Evolutionary conservation across 2,888 invertebrate genomes (phyloP), one percentile per base, ranked within the genome.

Genomic region (Sesia apiformis): DNA sequence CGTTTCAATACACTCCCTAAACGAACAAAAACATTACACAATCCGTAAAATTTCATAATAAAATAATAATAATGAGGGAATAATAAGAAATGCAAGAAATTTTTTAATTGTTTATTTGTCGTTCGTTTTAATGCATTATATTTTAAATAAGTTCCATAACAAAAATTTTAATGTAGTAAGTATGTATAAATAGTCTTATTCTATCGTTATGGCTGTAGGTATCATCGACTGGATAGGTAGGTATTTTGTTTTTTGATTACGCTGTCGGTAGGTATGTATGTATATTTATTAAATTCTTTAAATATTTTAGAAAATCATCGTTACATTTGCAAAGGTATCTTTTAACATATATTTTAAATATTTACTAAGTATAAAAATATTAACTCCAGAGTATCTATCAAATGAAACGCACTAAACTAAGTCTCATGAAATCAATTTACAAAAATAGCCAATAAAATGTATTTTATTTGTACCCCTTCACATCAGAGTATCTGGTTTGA

Each of bases 111-210:
- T 88, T 87, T 86, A 87, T 85, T 87, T 86, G 79, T 87, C 79
- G 74, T 87, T 89, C 85, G 81, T 84, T 86, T 84, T 81, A 84
- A 87, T 87, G 84, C 77, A 79, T 85, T 81, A 82, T 82, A 85
- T 84, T 81, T 84, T 87, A 85, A 88, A 88, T 87, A 87, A 81
- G 84, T 84, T 84, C 70, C 77, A 84, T 87, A 89, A 88, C 87
- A 89, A 89, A 88, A 87, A 70, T 78, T 78, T 74, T 78, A 78
- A 80, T 76, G 72, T 80, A 81, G 70, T 79, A 81, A 70, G 73
- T 70, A 73, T 81, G 84, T 86, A 87, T 88, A 88, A 85, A 88
- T 87, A 87, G 80, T 69, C 88, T 88, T 87, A 89, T 62, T 70
- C 80, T 88, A 86, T 79, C 72, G 72, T 78, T 80, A 86, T 71